These are phyloP conservation scores for Drosophila acutilabella DNA, from an alignment of 2,888 invertebrate genomes.

Conservation along the genomic window DNA sequence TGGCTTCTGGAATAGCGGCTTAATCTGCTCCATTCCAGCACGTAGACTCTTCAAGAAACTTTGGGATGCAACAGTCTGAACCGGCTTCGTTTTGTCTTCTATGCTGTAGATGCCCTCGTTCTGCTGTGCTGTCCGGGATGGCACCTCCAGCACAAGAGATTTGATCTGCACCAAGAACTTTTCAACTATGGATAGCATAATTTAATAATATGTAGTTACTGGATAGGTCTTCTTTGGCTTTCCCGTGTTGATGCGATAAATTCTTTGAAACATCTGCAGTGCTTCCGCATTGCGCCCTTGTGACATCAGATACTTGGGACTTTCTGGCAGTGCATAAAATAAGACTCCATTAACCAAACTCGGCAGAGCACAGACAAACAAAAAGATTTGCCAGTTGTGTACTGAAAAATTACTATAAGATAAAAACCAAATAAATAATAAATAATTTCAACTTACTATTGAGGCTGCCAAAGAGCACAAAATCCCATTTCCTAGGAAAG, in stretches of 20 bases:
- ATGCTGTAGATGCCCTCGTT: constrained; percentile 70
- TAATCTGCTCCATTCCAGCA: constrained; percentile 88
- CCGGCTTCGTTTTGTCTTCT: constrained; percentile 33
- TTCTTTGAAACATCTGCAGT: constrained; percentile 84
- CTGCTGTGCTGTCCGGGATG: constrained; percentile 61
- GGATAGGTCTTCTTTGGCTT: constrained; percentile 88
- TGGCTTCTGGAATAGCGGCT: constrained; percentile 88
- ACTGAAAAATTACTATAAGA: constrained; percentile 49
- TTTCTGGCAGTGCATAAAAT: constrained; percentile 86
- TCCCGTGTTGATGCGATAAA: constrained; percentile 89
- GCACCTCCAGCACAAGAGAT: constrained; percentile 75
- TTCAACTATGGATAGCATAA: too few species aligned
- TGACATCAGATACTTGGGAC: constrained; percentile 83
- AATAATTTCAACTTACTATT: constrained; percentile 78
- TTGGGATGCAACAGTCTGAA: constrained; percentile 38
- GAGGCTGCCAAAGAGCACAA: constrained; percentile 84
- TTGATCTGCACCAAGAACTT: constrained; percentile 65
- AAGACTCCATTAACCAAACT: constrained; percentile 87
- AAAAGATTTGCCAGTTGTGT: constrained; percentile 85
- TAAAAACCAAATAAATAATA: neutral
- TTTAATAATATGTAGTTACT: constrained; percentile 84
- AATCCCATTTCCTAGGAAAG: constrained; percentile 88
- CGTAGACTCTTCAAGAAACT: constrained; percentile 82
- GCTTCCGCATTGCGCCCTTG: constrained; percentile 82
- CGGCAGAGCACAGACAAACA: constrained; percentile 87